These are phyloP conservation scores for Stenodera caucasica DNA, from an alignment of 2,888 invertebrate species.

Conservation along the genomic window DNA sequence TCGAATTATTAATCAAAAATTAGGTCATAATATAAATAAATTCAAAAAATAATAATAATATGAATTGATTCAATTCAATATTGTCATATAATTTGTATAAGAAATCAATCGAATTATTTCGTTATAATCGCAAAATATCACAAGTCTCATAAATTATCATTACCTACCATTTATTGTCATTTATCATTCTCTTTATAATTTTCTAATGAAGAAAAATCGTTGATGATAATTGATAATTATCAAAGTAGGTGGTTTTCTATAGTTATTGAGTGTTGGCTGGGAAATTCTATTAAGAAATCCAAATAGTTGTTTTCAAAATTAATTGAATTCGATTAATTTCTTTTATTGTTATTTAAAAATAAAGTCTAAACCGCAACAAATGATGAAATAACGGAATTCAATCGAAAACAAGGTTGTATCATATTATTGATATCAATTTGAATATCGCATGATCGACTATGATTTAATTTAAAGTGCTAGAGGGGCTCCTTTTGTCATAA, in stretches of 20 bases:
- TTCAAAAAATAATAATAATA: background rate
- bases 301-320: too few species aligned
- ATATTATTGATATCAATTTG: too few species aligned
- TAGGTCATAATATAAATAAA: background rate
- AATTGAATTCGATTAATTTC: too few species aligned
- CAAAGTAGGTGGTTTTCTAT: constrained; percentile 2
- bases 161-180: background rate
- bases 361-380: constrained; percentile 13
- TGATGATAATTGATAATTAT: constrained; percentile 7
- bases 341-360: too few species aligned
- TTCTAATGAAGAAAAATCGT: background rate
- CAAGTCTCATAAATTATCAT: constrained; percentile 6
- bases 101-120: background rate
- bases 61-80: background rate
- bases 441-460: constrained; percentile 45
- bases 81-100: background rate
- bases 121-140: constrained; percentile 3
- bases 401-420: constrained; percentile 45
- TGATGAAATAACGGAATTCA: constrained; percentile 39
- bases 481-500: constrained; percentile 35
- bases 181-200: background rate
- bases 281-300: too few species aligned
- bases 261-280: background rate
- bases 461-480: constrained; percentile 32
- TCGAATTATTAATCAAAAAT: background rate